Evolutionary conservation across 2,888 invertebrate species (phyloP).

Genomic region (Agrypnus murinus): DNA sequence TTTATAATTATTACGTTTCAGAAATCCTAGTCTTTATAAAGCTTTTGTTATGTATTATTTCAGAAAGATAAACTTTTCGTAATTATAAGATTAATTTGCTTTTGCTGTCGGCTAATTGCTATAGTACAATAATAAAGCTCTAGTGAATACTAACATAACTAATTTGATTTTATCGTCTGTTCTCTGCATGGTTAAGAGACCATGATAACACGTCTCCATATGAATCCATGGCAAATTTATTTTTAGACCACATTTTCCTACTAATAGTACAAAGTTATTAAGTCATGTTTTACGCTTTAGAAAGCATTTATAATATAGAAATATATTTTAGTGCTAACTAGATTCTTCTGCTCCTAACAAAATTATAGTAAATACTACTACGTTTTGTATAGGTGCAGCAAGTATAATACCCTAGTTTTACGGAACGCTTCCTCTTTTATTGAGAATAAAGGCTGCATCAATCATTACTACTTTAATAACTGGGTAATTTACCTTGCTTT

Average conservation of each 20-base stretch:
- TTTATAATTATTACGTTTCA: background rate
- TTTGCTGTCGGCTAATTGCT: background rate
- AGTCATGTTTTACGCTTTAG: no score
- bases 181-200: constrained; percentile 9
- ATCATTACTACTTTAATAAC: background rate
- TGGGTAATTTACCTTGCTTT: no score
- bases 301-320: no score
- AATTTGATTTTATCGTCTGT: background rate
- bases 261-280: no score
- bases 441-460: background rate
- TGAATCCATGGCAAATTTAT: constrained; percentile 2
- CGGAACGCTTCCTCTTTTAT: background rate
- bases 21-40: background rate
- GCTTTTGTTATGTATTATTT: background rate
- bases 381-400: background rate
- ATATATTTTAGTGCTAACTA: no score
- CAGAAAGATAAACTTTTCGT: background rate
- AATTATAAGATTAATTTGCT: background rate
- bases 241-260: background rate
- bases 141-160: background rate
- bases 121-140: background rate
- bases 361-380: no score
- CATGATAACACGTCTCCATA: background rate
- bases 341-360: no score
- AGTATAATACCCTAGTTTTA: background rate